Base-by-base conservation (phyloP, 1,140 invertebrate species). In the Cydia strobilella region DNA sequence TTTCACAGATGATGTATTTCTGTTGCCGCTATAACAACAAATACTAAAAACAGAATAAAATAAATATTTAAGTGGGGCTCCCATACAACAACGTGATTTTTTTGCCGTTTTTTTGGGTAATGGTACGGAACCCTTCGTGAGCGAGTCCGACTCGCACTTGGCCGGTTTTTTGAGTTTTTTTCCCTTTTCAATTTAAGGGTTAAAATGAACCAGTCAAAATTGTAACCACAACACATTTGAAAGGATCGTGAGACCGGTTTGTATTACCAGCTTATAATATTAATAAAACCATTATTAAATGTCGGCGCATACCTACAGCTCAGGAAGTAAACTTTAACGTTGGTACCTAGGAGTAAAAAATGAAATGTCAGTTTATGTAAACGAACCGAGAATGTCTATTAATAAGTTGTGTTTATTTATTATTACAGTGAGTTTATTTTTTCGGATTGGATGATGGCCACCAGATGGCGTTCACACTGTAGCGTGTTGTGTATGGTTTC, bases 371-470 rank as follows among this genome's bases (percentile, higher is more conserved):
- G 87, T 90, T 88, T 88, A 86, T 83, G 80, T 69, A 88, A 83
- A 81, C 74, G 74, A 75, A 80, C 81, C 65, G 65, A 69, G 65
- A 69, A 39, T 69, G 31, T 69, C 65, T 69, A 69, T 69, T 39
- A 35, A 69, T 69, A 69, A 69, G 31, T 42, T 69, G 31, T 69
- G 78, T 85, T 86, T 92, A 89, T 92, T 92, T 92, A 89, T 88
- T 86, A 88, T 90, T 79, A 79, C 80, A 83, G 82, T 81, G 84
- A 86, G 90, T 91, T 91, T 92, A 86, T 92, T 91, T 91, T 89
- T 84, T 85, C 80, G 78, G 75, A 89, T 84, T 84, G 83, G 76
- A 87, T 90, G 90, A 92, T 91, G 82, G 86, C 81, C 87, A 80
- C 85, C 90, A 92, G 89, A 92, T 92, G 90, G 89, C 86, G 81